A percentile compares a stretch with the other conserved stretches of the same genome.
These are phyloP conservation scores for Remorina albescens DNA, from an alignment of 2,797 vertebrate species.

Conservation along the genomic window DNA sequence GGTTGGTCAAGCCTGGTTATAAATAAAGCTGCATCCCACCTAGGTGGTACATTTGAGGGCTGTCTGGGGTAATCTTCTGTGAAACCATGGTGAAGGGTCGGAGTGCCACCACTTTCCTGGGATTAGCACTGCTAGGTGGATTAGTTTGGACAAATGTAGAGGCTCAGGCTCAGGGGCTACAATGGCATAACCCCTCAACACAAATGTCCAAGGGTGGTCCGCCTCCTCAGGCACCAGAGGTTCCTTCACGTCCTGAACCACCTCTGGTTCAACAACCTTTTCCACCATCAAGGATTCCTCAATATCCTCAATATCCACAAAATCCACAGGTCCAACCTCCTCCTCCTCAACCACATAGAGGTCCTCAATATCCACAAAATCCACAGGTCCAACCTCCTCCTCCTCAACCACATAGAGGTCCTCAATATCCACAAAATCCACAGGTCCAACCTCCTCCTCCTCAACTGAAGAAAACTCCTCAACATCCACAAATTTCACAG, in stretches of 20 bases:
- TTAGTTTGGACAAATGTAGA: conserved; percentile 39
- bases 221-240: background rate
- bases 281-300: background rate
- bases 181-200: background rate
- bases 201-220: background rate
- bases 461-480: no score
- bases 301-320: background rate
- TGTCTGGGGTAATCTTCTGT: conserved; percentile 35
- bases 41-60: conserved; percentile 27
- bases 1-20: conserved; percentile 7
- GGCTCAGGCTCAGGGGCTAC: conserved; percentile 43
- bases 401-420: no score
- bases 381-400: no score
- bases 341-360: no score
- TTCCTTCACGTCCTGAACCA: no score
- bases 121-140: conserved; percentile 59
- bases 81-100: conserved; percentile 61
- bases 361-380: no score
- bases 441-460: no score
- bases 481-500: no score
- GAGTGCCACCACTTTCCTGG: conserved; percentile 46
- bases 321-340: no score
- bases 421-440: no score
- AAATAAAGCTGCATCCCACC: conserved; percentile 56
- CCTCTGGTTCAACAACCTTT: background rate